A percentile compares a stretch with the other conserved stretches of the same genome.
These are phyloP conservation scores for Xestia c-nigrum DNA, from an alignment of 2,888 invertebrate genomes.

Conservation along the genomic window DNA sequence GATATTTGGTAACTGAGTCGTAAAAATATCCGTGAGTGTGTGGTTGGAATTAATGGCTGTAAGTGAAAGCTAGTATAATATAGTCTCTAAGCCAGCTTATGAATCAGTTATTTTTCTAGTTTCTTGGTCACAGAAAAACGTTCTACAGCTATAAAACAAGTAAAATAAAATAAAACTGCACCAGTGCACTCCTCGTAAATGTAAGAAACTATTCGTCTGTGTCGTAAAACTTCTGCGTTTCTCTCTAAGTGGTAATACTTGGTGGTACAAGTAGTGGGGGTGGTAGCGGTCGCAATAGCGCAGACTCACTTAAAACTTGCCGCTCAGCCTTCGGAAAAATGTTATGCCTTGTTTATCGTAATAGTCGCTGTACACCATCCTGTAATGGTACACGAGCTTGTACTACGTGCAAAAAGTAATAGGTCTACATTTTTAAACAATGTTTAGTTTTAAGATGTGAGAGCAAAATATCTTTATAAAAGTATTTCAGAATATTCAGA, in stretches of 20 bases:
- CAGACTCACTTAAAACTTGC: slow-evolving; percentile 66
- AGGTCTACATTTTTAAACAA: slow-evolving; percentile 13
- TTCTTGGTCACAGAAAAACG: slow-evolving; percentile 11
- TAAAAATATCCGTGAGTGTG: not conserved
- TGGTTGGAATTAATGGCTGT: not conserved
- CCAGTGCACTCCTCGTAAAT: slow-evolving; percentile 38
- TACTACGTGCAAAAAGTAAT: slow-evolving; percentile 22
- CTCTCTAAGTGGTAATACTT: slow-evolving; percentile 29
- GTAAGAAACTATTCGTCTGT: slow-evolving; percentile 44
- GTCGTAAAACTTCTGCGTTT: slow-evolving; percentile 58
- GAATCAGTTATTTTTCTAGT: slow-evolving; percentile 13
- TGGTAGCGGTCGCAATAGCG: slow-evolving; percentile 40
- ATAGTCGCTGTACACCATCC: slow-evolving; percentile 36
- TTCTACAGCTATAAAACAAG: slow-evolving; percentile 4
- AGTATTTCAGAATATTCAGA: not conserved
- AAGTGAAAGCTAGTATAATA: not conserved
- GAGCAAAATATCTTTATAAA: not conserved
- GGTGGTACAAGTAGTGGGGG: slow-evolving; percentile 33
- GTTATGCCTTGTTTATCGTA: slow-evolving; percentile 55
- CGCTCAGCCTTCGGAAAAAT: slow-evolving; percentile 57
- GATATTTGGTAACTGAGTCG: not conserved
- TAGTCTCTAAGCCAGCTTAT: not conserved
- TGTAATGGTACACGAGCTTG: slow-evolving; percentile 23
- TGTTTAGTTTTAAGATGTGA: not conserved
- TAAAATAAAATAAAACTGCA: slow-evolving; percentile 37